Evolutionary conservation across 2,888 invertebrate species (phyloP).

Genomic region (Torymus aiolomorphi): DNA sequence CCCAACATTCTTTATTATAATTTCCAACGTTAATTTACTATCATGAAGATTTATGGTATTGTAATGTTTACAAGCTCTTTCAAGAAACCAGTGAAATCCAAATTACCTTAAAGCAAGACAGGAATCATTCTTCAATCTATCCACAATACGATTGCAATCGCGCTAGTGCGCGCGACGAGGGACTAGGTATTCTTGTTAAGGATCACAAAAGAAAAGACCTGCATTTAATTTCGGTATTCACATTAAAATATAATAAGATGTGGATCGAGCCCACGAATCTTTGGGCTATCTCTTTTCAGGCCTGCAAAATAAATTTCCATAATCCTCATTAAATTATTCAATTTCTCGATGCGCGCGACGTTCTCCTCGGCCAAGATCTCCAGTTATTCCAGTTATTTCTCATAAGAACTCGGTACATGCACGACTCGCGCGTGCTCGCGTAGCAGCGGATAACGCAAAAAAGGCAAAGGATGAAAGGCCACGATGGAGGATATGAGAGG

Average conservation of each 20-base stretch:
- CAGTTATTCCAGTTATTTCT: slow-evolving; percentile 55
- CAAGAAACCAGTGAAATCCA: no score
- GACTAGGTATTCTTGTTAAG: slow-evolving; percentile 27
- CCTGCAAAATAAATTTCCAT: slow-evolving; percentile 55
- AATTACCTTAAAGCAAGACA: no score
- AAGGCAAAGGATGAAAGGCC: background rate
- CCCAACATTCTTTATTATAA: no score
- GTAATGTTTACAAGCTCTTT: no score
- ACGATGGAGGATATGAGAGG: slow-evolving; percentile 4
- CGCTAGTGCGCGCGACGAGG: background rate
- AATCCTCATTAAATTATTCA: slow-evolving; percentile 58
- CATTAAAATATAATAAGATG: slow-evolving; percentile 47
- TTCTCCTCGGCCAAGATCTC: slow-evolving; percentile 36
- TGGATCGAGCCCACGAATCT: slow-evolving; percentile 38
- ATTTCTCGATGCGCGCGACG: slow-evolving; percentile 48
- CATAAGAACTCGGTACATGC: slow-evolving; percentile 42
- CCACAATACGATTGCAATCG: slow-evolving; percentile 17
- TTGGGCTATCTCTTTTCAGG: slow-evolving; percentile 28
- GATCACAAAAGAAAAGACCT: slow-evolving; percentile 24
- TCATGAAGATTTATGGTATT: no score
- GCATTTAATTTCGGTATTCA: slow-evolving; percentile 43
- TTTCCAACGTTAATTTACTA: no score
- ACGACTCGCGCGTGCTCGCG: background rate
- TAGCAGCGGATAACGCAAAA: slow-evolving; percentile 5
- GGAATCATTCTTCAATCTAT: no score